A percentile compares a stretch with the other conserved stretches of the same genome.
phyloP scores from a whole-genome alignment of 2,888 invertebrate genomes.

The Ischnus inquisitorius region DNA sequence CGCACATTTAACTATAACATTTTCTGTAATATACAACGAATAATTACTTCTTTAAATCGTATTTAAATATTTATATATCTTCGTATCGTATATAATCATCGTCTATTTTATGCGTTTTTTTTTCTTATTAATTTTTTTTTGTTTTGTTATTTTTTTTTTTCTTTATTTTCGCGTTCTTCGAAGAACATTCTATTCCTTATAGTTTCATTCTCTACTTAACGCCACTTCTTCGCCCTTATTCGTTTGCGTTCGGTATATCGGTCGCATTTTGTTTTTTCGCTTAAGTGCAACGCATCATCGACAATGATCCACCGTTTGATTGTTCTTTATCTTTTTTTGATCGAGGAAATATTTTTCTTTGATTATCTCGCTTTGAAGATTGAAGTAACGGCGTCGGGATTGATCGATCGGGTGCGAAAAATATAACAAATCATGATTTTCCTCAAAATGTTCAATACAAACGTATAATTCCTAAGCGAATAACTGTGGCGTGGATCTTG shows the following conservation, averaged over 20 bases:
- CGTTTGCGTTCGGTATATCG: neutral
- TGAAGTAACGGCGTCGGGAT: slow-evolving; percentile 6
- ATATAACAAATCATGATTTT: slow-evolving; percentile 29
- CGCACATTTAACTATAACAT: slow-evolving; percentile 68
- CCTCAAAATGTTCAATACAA: neutral
- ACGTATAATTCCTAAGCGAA: slow-evolving; percentile 20
- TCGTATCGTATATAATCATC: slow-evolving; percentile 63
- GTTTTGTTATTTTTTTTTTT: slow-evolving; percentile 4
- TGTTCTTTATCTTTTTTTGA: slow-evolving; percentile 60
- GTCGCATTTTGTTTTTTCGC: slow-evolving; percentile 2
- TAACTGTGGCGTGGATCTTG: neutral
- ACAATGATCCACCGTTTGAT: slow-evolving; percentile 61
- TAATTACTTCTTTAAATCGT: slow-evolving; percentile 68
- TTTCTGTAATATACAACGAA: slow-evolving; percentile 68
- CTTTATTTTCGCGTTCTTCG: slow-evolving; percentile 14
- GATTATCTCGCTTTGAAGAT: slow-evolving; percentile 50
- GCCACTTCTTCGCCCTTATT: slow-evolving; percentile 45
- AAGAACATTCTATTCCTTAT: slow-evolving; percentile 48
- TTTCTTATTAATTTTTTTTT: slow-evolving; percentile 23
- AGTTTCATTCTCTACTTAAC: slow-evolving; percentile 55
- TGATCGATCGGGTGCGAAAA: slow-evolving; percentile 1
- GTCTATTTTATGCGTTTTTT: slow-evolving; percentile 57
- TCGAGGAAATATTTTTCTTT: slow-evolving; percentile 59
- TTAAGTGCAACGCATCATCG: slow-evolving; percentile 43
- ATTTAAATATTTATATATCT: slow-evolving; percentile 69